These are phyloP conservation scores for Psophia crepitans DNA, from an alignment of 2,113 vertebrate genomes.

Conservation along the genomic window DNA sequence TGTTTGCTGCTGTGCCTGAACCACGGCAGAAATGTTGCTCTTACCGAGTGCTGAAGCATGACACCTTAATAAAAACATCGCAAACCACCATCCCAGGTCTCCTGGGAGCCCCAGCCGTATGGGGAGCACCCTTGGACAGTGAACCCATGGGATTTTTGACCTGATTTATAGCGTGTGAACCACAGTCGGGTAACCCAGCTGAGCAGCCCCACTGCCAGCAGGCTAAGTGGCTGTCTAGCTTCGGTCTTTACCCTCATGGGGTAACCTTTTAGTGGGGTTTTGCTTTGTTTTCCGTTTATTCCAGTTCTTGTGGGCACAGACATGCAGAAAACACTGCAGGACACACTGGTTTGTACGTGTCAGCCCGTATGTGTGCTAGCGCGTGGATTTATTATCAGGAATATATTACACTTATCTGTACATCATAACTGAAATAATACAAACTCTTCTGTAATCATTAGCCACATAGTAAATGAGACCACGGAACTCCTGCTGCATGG, in stretches of 20 bases:
- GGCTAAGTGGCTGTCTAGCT: not conserved
- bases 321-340: not conserved
- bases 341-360: conserved; percentile 55
- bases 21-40: not conserved
- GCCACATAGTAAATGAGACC: conserved; percentile 49
- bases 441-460: conserved; percentile 46
- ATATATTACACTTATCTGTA: conserved; percentile 69
- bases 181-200: not conserved
- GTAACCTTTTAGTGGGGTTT: not conserved
- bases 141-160: not conserved
- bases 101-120: rapidly evolving
- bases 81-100: not conserved
- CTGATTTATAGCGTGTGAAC: not conserved
- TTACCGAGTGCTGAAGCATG: rapidly evolving
- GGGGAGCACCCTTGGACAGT: not conserved
- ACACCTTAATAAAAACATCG: not conserved
- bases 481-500: not conserved
- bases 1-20: not conserved
- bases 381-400: conserved; percentile 65
- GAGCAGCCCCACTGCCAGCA: not conserved
- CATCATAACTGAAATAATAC: conserved; percentile 59
- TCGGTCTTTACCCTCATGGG: not conserved
- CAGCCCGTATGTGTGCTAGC: conserved; percentile 30
- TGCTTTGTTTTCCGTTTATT: not conserved
- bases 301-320: not conserved